These are phyloP conservation scores for Leptura quadrifasciata DNA, from an alignment of 2,888 invertebrate species.

Conservation along the genomic window DNA sequence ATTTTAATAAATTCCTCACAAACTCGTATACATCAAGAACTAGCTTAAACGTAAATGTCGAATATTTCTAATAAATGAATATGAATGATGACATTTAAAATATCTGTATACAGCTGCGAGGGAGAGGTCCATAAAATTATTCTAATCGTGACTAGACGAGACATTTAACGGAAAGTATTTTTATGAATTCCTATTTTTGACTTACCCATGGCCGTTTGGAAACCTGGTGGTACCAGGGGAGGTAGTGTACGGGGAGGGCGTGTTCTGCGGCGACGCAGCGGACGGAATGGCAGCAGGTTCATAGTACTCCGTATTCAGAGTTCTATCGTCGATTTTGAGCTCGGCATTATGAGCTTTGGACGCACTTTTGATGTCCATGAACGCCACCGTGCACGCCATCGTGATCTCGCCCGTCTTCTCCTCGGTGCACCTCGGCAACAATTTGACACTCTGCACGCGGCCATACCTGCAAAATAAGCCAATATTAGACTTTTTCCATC, in stretches of 20 bases:
- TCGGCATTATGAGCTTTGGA: slow-evolving; percentile 93
- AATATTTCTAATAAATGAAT: not conserved
- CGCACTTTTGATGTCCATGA: slow-evolving; percentile 98
- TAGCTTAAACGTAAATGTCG: not conserved
- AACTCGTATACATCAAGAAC: too few relatives aligned
- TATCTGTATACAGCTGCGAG: not conserved
- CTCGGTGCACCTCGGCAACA: slow-evolving; percentile 81
- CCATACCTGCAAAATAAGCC: slow-evolving; percentile 85
- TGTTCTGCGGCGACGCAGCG: slow-evolving; percentile 77
- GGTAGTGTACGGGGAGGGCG: slow-evolving; percentile 78
- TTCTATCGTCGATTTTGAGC: slow-evolving; percentile 90
- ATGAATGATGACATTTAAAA: not conserved
- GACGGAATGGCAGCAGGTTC: slow-evolving; percentile 87
- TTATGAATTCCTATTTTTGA: slow-evolving; percentile 20
- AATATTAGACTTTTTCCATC: not conserved
- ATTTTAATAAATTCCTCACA: too few relatives aligned
- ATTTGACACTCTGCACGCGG: slow-evolving; percentile 97
- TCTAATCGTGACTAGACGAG: slow-evolving; percentile 9
- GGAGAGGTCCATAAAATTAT: not conserved
- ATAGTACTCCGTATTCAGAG: slow-evolving; percentile 93
- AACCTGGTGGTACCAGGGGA: slow-evolving; percentile 76
- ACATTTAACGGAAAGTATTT: not conserved
- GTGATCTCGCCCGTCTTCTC: slow-evolving; percentile 77
- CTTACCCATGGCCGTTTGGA: slow-evolving; percentile 77
- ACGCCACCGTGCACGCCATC: slow-evolving; percentile 92